Conservation (phyloP, 2,888 invertebrate species). For the Stratiomys singularior region DNA sequence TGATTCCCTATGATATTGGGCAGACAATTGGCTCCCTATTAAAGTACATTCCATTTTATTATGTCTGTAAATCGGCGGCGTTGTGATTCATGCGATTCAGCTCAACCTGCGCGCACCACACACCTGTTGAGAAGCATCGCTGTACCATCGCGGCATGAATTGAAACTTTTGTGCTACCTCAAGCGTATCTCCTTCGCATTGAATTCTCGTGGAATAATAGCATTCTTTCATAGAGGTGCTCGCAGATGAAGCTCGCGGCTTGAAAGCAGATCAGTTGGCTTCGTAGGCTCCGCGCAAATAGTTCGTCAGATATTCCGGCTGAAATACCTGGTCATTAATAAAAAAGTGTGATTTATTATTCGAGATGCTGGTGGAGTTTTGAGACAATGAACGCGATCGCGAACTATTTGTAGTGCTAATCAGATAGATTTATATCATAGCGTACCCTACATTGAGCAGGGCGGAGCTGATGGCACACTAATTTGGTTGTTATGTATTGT, state of each 20-base stretch:
- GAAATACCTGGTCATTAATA: constrained; percentile 7
- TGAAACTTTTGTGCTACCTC: constrained; percentile 46
- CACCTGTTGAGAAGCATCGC: constrained; percentile 12
- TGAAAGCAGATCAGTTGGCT: constrained; percentile 30
- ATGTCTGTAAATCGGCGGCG: constrained; percentile 17
- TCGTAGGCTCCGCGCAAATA: background rate
- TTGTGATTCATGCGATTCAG: too few relatives aligned
- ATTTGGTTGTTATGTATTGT: constrained; percentile 38
- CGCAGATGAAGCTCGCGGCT: constrained; percentile 2
- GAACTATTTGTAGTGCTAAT: constrained; percentile 23
- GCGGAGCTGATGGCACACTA: background rate
- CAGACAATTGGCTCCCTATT: constrained; percentile 13
- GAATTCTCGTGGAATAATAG: constrained; percentile 37
- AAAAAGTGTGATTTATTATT: constrained; percentile 7
- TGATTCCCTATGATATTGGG: constrained; percentile 21
- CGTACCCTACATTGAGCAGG: too few relatives aligned
- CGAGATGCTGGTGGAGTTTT: background rate
- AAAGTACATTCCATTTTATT: background rate
- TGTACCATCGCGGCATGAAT: constrained; percentile 22
- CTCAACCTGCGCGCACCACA: constrained; percentile 9
- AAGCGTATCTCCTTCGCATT: constrained; percentile 50
- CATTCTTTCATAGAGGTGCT: constrained; percentile 20
- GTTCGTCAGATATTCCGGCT: background rate
- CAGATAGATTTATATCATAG: background rate
- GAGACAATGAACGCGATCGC: constrained; percentile 22